Evolutionary conservation across 2,797 vertebrate species (phyloP), one percentile per base, ranked within the genome.

Genomic region (Buceros bicornis): DNA sequence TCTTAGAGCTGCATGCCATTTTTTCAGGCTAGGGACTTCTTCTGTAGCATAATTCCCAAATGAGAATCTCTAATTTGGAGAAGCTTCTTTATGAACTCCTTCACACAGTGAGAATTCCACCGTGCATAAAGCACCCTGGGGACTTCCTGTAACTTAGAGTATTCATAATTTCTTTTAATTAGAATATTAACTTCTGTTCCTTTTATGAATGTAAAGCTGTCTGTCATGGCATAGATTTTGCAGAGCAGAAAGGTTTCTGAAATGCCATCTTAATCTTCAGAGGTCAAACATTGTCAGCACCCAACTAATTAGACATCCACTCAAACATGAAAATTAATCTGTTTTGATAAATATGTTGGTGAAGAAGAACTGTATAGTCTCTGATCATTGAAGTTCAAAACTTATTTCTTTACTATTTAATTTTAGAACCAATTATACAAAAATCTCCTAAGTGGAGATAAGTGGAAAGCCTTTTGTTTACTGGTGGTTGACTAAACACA

Each of bases 161-260:
- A 82, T 57, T 90, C 14, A 28, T 79, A 50, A 89, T 83, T 89
- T 89, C 28, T 89, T 89, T 94, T 85, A 85, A 89, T 85, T 92
- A 53, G n/a, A 56, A 60, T 62, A 87, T 66, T 85, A 70, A 56
- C 51, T 90, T 87, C 51, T 50, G 42, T 35, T 71, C n/a, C 18
- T 67, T 67, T 84, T 85, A 54, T 69, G 53, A 83, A 86, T 35
- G 10, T 48, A 51, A 92, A 88, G 20, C n/a, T 53, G 10, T 69
- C 47, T 58, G 33, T 40, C 33, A 31, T 31, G 11, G 43, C 31
- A 85, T 22, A 69, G 74, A 67, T 78, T 93, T 88, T 92, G 26
- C 67, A 73, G 48, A 80, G 21, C 15, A 80, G n/a, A 85, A 24
- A 73, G 16, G 7, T 89, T 95, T 89, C 51, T 80, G 62, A 87